Base-by-base conservation (phyloP, 2,888 invertebrate species). In the Liopterus haemorrhoidalis region DNA sequence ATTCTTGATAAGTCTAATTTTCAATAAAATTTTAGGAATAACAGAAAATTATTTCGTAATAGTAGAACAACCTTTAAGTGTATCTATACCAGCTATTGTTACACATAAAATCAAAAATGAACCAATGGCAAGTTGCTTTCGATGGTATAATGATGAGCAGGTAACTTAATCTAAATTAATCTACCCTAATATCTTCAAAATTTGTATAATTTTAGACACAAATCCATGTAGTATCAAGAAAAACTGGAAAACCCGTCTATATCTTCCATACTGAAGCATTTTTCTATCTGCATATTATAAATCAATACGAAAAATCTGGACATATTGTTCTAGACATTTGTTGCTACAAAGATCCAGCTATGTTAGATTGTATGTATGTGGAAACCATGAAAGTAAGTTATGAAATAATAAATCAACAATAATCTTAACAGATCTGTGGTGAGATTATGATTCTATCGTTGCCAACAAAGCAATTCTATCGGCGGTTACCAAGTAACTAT, bases 11-110 rank as follows among this genome's bases (percentile, higher is more conserved):
- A 8, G 8, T 48, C 41, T 14, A 38, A n/a, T 14, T 14, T 16
- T 20, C 16, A 14, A 15, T 9, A 20, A 36, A n/a, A 18, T 46
- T 55, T 44, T 46, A 68, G 68, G 86, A 22, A 75, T 94, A 50
- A 91, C 93, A 0, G 81, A 87, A 33, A 84, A 89, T 59, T 93
- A 82, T 67, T 89, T 85, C 61, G 74, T 95, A 46, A 79, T 94
- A 40, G 79, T 94, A 27, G 94, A 95, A 61, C 94, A 94, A 67
- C 92, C 94, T 0, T 57, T 95, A 33, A 76, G 81, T 2, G 71
- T 90, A 14, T 87, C 85, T 0, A 55, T 89, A 2, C 66, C 75
- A 1, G 71, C 74, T 1, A 65, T 82, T 49, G 61, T 84, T 1
- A 71, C 74, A 35, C 73, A 73, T 8, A 78, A 80, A 53, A 58